phyloP scores from a whole-genome alignment of 1,140 invertebrate genomes.

The Helicorthomorpha holstii region DNA sequence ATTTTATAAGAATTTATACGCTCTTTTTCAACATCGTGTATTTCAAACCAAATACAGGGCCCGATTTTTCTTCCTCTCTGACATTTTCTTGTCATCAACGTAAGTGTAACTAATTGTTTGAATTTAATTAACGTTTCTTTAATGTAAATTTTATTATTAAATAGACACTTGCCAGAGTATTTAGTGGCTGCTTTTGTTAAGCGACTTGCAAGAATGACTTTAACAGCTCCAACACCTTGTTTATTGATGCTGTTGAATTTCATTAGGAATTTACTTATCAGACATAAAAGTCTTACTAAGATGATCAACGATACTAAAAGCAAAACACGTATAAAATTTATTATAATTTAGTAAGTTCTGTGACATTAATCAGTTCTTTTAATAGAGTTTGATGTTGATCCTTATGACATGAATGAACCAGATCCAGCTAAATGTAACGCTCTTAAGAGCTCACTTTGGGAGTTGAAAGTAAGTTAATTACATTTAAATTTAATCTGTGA shows the following conservation, averaged over 20 bases:
- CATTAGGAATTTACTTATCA: conserved; percentile 65
- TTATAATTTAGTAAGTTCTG: not conserved
- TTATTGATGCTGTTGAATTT: conserved; percentile 62
- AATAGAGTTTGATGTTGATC: conserved; percentile 42
- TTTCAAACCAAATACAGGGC: conserved; percentile 80
- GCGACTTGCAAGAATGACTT: conserved; percentile 57
- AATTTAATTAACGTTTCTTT: conserved; percentile 9
- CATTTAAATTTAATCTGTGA: too few relatives aligned
- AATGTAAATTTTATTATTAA: conserved; percentile 18
- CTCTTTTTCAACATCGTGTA: conserved; percentile 72
- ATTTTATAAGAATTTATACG: conserved; percentile 85
- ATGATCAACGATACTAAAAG: conserved; percentile 43
- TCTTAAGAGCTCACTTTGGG: conserved; percentile 77
- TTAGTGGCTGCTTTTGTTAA: conserved; percentile 88
- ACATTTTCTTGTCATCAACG: conserved; percentile 83
- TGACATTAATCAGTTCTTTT: conserved; percentile 5
- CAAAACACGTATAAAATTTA: conserved; percentile 20
- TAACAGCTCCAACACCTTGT: conserved; percentile 63
- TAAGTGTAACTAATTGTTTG: conserved; percentile 34
- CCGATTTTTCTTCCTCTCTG: conserved; percentile 52
- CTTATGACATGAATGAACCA: conserved; percentile 59
- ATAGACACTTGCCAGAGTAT: conserved; percentile 72
- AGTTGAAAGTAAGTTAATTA: conserved; percentile 37
- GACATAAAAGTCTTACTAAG: conserved; percentile 65
- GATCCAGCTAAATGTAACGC: conserved; percentile 61